Evolutionary conservation across 64 coral and sea anemone species (phyloP), one percentile per base, ranked within the genome.

Genomic region (Pocillopora damicornis): DNA sequence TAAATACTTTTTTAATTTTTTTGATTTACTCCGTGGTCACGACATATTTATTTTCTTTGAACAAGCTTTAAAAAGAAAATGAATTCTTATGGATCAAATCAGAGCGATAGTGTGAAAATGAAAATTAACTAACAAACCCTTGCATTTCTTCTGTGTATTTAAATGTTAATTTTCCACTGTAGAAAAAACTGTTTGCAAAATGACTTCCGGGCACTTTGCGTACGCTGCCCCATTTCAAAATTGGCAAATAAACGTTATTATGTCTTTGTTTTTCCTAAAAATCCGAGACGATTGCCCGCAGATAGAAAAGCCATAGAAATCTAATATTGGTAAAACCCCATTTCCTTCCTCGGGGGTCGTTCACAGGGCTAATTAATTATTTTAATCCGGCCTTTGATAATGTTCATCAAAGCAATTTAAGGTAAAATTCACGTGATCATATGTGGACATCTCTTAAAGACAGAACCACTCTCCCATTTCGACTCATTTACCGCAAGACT

Each of bases 361-460:
- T 72, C 64, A 15, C 37, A 56, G 36, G 62, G 81, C 20, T 38
- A 85, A 85, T 85, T 85, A 85, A 85, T 85, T 85, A 85, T 85
- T 85, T 68, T 85, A 85, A 85, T 85, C 81, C 81, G 81, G 63
- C 38, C 35, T 71, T 85, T 85, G 81, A 68, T 65, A 85, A 85
- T 85, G 63, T 56, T 66, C 81, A 85, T 85, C 67, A 85, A 85
- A 85, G 72, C 81, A 85, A 85, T 85, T 85, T 85, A 85, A 85
- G 62, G 38, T 2, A 22, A 57, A 71, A 85, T 85, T 66, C 80
- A 85, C 81, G 81, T 85, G 81, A 85, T 65, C 64, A 72, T 57
- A 72, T 69, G 37, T 72, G 65, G 36, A 38, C 64, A 25, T 51
- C 18, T 69, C 35, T 85, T 85, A 65, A 79, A 85, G 62, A 42